Evolutionary conservation across 2,888 invertebrate genomes (phyloP).

Genomic region (Acheta domesticus): DNA sequence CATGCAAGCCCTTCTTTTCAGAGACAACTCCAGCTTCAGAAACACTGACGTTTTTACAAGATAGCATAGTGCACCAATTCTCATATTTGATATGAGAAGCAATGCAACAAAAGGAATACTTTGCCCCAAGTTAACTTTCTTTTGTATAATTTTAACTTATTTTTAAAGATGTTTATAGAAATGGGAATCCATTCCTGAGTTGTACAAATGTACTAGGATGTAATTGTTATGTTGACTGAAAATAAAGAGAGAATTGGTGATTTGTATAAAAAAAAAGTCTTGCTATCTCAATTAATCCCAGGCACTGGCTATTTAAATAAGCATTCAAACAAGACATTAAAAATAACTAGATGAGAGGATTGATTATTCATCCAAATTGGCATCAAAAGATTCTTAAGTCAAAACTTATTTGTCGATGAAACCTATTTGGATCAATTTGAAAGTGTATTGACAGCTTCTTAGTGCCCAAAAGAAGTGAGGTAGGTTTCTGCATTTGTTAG

Average conservation of each 20-base stretch:
- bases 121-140: not conserved
- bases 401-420: too few relatives aligned
- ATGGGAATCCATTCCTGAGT: not conserved
- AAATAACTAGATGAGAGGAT: too few relatives aligned
- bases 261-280: not conserved
- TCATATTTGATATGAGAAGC: not conserved
- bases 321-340: too few relatives aligned
- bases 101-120: not conserved
- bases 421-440: too few relatives aligned
- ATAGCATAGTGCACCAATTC: constrained; percentile 21
- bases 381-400: too few relatives aligned
- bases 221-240: not conserved
- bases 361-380: too few relatives aligned
- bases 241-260: constrained; percentile 7
- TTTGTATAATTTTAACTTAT: not conserved
- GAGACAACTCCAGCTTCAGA: constrained; percentile 33
- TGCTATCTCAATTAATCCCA: too few relatives aligned
- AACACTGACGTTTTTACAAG: constrained; percentile 34
- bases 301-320: too few relatives aligned
- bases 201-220: not conserved
- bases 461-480: too few relatives aligned
- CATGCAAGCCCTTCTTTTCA: constrained; percentile 23
- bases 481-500: too few relatives aligned
- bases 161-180: constrained; percentile 4
- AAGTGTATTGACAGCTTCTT: too few relatives aligned